phyloP scores from a whole-genome alignment of 2,797 vertebrate species.

The Zenarchopterus dispar region DNA sequence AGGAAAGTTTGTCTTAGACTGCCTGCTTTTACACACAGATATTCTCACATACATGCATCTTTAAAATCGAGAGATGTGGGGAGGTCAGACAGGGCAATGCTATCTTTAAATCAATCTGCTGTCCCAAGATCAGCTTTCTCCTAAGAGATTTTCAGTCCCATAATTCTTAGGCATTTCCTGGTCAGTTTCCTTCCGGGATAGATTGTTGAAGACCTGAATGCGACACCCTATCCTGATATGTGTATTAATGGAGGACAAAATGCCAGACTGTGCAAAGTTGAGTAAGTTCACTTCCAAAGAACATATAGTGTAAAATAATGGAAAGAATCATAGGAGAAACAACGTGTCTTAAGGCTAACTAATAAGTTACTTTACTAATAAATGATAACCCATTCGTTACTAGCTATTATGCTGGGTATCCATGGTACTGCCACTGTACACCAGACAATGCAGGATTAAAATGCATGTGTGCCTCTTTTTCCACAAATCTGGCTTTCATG shows the following conservation, averaged over 20 bases:
- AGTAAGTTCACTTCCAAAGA: slow-evolving; percentile 42
- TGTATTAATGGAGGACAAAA: slow-evolving; percentile 66
- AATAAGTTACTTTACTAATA: too few relatives aligned
- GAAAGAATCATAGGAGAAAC: slow-evolving; percentile 3
- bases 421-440: too few relatives aligned
- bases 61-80: slow-evolving; percentile 38
- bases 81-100: slow-evolving; percentile 68
- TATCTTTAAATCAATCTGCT: slow-evolving; percentile 82
- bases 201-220: slow-evolving; percentile 45
- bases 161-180: slow-evolving; percentile 81
- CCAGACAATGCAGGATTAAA: slow-evolving; percentile 11
- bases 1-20: slow-evolving; percentile 59
- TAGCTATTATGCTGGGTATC: too few relatives aligned
- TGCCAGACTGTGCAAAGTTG: slow-evolving; percentile 45
- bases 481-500: slow-evolving; percentile 19
- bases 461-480: slow-evolving; percentile 4
- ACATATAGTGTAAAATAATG: slow-evolving; percentile 21
- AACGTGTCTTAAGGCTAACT: too few relatives aligned
- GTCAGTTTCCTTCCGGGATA: slow-evolving; percentile 69
- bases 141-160: slow-evolving; percentile 66
- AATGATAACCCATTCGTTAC: too few relatives aligned
- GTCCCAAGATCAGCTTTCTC: slow-evolving; percentile 76
- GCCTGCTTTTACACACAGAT: slow-evolving; percentile 29
- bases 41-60: slow-evolving; percentile 19
- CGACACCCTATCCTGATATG: slow-evolving; percentile 52